Evolutionary conservation across 2,888 invertebrate genomes (phyloP).

Genomic region (Drosophila seclusa): DNA sequence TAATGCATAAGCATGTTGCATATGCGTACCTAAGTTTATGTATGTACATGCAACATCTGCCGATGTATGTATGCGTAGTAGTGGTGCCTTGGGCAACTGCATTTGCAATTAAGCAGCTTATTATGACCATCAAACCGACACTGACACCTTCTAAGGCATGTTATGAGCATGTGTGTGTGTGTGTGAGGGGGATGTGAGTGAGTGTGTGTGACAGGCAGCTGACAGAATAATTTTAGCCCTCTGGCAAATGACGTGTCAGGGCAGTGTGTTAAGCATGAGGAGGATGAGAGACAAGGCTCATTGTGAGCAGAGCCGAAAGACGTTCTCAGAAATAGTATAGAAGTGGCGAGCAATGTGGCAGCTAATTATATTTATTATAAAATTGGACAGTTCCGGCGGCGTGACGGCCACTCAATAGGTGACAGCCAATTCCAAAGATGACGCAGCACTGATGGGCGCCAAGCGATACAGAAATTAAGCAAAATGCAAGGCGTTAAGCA

Average conservation of each 20-base stretch:
- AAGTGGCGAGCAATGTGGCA: constrained; percentile 6
- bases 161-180: not conserved
- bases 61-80: not conserved
- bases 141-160: constrained; percentile 52
- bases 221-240: constrained; percentile 17
- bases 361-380: constrained; percentile 71
- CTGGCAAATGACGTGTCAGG: constrained; percentile 12
- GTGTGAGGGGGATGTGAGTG: not conserved
- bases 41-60: not conserved
- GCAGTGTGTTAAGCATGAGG: not conserved
- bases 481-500: constrained; percentile 41
- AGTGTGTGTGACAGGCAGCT: constrained; percentile 15
- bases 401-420: constrained; percentile 50
- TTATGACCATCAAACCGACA: constrained; percentile 46
- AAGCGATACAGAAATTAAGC: constrained; percentile 54
- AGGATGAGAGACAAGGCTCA: constrained; percentile 2
- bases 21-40: not conserved
- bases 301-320: not conserved
- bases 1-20: constrained; percentile 29
- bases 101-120: constrained; percentile 75
- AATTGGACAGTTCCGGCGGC: constrained; percentile 65
- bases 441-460: constrained; percentile 48
- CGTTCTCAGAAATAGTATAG: not conserved
- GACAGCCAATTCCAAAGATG: constrained; percentile 67
- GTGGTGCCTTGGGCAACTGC: constrained; percentile 51